Percentiles rank a stretch among this genome's conserved stretches.
These are phyloP conservation scores for Aculops lycopersici DNA, from an alignment of 1,140 invertebrate species.

Conservation along the genomic window DNA sequence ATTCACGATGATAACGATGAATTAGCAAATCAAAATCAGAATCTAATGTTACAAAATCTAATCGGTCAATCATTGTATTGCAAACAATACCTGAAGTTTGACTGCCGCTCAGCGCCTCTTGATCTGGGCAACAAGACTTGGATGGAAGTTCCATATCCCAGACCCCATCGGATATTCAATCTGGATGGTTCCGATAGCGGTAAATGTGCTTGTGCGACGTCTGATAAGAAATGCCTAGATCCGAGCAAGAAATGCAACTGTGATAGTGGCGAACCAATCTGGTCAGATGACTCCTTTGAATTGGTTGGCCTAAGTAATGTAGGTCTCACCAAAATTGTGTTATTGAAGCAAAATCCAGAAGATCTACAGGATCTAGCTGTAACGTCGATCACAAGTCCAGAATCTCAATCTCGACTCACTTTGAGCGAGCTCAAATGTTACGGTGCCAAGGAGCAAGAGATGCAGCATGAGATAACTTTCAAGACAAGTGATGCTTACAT, in stretches of 20 bases:
- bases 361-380: no score
- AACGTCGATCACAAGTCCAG: constrained; percentile 38
- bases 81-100: constrained; percentile 58
- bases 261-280: constrained; percentile 31
- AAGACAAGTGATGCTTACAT: constrained; percentile 65
- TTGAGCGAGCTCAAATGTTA: constrained; percentile 64
- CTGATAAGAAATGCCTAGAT: constrained; percentile 40
- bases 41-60: no score
- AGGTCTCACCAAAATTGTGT: constrained; percentile 59
- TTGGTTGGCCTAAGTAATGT: constrained; percentile 40
- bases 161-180: constrained; percentile 13
- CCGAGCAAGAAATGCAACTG: constrained; percentile 53
- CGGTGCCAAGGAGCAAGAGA: constrained; percentile 40
- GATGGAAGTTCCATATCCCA: constrained; percentile 43
- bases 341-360: constrained; percentile 34
- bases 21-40: no score
- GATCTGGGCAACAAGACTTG: constrained; percentile 58
- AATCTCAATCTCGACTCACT: constrained; percentile 49
- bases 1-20: no score
- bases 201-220: constrained; percentile 20
- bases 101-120: constrained; percentile 53
- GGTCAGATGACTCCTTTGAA: constrained; percentile 53
- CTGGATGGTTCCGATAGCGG: constrained; percentile 8
- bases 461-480: constrained; percentile 50
- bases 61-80: constrained; percentile 60